Percentiles rank a stretch among this genome's conserved stretches.
These are phyloP conservation scores for Erannis defoliaria DNA, from an alignment of 2,888 invertebrate genomes.

Conservation along the genomic window DNA sequence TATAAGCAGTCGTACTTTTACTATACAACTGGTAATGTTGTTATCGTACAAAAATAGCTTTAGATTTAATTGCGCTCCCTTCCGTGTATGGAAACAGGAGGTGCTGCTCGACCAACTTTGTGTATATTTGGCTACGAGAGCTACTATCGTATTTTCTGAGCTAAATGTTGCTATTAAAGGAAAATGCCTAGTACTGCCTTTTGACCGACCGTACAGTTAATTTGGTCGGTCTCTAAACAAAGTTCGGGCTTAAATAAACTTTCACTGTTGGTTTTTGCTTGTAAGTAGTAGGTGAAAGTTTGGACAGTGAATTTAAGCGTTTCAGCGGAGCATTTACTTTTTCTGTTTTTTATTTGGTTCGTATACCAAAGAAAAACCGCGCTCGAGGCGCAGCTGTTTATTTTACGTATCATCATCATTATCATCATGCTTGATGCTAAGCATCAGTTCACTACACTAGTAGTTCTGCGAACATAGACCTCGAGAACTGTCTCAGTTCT, in stretches of 20 bases:
- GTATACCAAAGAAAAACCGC: background rate
- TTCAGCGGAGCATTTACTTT: constrained; percentile 2
- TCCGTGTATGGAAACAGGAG: constrained; percentile 39
- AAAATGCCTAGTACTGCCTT: background rate
- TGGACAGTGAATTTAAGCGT: constrained; percentile 15
- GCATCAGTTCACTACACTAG: no score
- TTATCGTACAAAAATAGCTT: constrained; percentile 37
- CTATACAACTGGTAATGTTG: constrained; percentile 35
- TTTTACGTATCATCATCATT: background rate
- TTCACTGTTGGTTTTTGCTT: constrained; percentile 9
- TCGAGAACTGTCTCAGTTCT: no score
- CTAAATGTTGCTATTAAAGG: background rate
- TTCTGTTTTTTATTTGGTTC: background rate
- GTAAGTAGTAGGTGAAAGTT: constrained; percentile 10
- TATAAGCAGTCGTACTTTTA: constrained; percentile 20
- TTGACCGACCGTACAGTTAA: background rate
- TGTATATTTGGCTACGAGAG: background rate
- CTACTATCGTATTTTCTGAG: background rate
- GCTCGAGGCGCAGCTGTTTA: background rate
- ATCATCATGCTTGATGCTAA: background rate
- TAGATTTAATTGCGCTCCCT: constrained; percentile 35
- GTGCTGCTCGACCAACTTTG: background rate
- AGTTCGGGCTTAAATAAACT: constrained; percentile 32
- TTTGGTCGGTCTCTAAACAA: constrained; percentile 10
- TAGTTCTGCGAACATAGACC: no score